Percentiles rank a stretch among this genome's conserved stretches.
Conservation (phyloP, 2,888 invertebrate species). For the Drosophila gaucha region DNA sequence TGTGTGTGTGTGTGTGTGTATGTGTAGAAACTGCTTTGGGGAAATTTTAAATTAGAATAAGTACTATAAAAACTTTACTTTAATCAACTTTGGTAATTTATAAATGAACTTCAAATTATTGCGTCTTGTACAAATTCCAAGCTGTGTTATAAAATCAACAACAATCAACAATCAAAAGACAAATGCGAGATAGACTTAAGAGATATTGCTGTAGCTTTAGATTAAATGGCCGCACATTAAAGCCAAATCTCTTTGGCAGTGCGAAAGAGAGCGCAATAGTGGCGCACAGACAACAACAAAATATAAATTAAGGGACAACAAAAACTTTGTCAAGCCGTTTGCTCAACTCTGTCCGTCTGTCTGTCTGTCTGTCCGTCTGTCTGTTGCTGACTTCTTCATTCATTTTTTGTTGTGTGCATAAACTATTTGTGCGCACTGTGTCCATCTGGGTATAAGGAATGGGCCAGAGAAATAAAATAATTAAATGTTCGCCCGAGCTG, state of each 20-base stretch:
- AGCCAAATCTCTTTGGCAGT: slow-evolving; percentile 16
- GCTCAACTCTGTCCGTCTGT: not conserved
- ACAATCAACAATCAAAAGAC: slow-evolving; percentile 19
- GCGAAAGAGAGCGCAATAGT: slow-evolving; percentile 4
- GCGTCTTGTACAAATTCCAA: slow-evolving; percentile 10
- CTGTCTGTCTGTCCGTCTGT: not conserved
- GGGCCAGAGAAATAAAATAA: slow-evolving; percentile 48
- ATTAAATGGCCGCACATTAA: slow-evolving; percentile 73
- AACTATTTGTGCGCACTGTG: slow-evolving; percentile 48
- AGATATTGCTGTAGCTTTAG: slow-evolving; percentile 64
- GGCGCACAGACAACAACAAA: slow-evolving; percentile 19
- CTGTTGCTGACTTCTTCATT: slow-evolving; percentile 43
- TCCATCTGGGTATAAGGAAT: slow-evolving; percentile 8
- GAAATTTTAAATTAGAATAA: too few species aligned
- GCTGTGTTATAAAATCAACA: slow-evolving; percentile 26
- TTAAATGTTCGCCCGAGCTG: slow-evolving; percentile 45
- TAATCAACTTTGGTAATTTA: not conserved
- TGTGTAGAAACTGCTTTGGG: too few species aligned
- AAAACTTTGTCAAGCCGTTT: slow-evolving; percentile 44
- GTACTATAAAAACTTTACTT: not conserved
- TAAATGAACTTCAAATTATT: not conserved
- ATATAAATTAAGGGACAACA: slow-evolving; percentile 43
- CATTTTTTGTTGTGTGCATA: slow-evolving; percentile 45
- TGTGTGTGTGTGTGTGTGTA: too few species aligned
- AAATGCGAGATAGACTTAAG: slow-evolving; percentile 8